Evolutionary conservation across 2,888 invertebrate genomes (phyloP), one percentile per base, ranked within the genome.

Genomic region (Cyaniris semiargus): DNA sequence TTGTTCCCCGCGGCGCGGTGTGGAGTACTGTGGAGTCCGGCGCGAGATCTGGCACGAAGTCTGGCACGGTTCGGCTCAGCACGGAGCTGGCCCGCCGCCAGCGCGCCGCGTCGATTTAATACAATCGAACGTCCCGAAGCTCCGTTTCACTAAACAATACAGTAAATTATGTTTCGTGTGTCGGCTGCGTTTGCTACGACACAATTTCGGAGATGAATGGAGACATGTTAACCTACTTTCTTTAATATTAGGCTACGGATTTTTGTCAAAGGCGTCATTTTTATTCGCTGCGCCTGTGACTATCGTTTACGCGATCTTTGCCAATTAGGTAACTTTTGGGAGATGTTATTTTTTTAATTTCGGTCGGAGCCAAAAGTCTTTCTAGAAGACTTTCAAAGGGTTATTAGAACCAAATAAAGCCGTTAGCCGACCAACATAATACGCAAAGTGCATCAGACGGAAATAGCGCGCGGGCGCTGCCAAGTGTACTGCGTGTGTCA

Each of bases 91-190:
- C 66, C 23, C 66, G 66, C 15, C 27, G 66, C 66, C 66, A 66
- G 66, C 66, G 18, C 60, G 53, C 60, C 10, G 13, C 66, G 27
- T 4, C 27, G 15, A 18, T 66, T 15, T 31, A 31, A 66, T 66
- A 66, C 27, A 15, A 66, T 66, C 27, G 23, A 66, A 66, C 66
- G 23, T 27, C 66, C 18, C 27, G 66, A 66, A 21, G 15, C 31
- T 66, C 66, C 27, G 66, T 27, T 66, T 66, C 15, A 31, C 66
- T 66, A 15, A 66, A 66, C 66, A 66, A 66, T 31, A 66, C 31
- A 18, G 27, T 66, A 27, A 66, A 66, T 66, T 27, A 31, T 66
- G 66, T 66, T 66, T 15, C 66, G 15, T 66, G 66, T 66, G 66
- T 66, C 27, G 23, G 66, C 15, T 2, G 27, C 15, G 66, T 31